These are phyloP conservation scores for Engraulis encrasicolus DNA, from an alignment of 2,113 vertebrate genomes.

Conservation along the genomic window DNA sequence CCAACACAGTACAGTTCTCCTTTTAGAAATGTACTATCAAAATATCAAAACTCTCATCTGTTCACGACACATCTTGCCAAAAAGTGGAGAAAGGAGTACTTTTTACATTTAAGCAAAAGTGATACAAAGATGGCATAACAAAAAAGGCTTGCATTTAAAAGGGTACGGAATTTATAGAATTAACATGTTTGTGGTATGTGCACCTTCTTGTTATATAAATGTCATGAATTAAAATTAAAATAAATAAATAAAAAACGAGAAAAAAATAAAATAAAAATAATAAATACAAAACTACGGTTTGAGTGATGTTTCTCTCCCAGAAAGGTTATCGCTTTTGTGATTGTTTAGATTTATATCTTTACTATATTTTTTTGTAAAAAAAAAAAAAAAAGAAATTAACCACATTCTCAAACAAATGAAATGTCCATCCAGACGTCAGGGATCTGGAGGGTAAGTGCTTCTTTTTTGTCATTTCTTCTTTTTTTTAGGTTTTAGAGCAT, in stretches of 20 bases:
- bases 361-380: constrained; percentile 59
- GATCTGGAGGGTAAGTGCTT: constrained; percentile 70
- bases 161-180: constrained; percentile 63
- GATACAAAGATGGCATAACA: constrained; percentile 66
- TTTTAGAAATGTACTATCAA: constrained; percentile 70
- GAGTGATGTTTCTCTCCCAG: constrained; percentile 71
- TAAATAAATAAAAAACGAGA: constrained; percentile 72
- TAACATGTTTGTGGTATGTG: constrained; percentile 53
- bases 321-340: constrained; percentile 30
- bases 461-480: constrained; percentile 48
- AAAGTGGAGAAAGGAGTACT: constrained; percentile 59
- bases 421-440: constrained; percentile 70
- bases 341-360: constrained; percentile 66
- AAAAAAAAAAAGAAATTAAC: constrained; percentile 64
- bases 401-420: constrained; percentile 75
- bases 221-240: constrained; percentile 69
- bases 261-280: constrained; percentile 72
- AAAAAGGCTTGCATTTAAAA: constrained; percentile 67
- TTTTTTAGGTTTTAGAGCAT: constrained; percentile 21
- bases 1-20: constrained; percentile 64
- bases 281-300: constrained; percentile 77
- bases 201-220: constrained; percentile 63
- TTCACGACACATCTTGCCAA: constrained; percentile 48
- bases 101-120: constrained; percentile 62
- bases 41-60: constrained; percentile 52